A percentile compares a stretch with the other conserved stretches of the same genome.
Conservation (phyloP, 2,888 invertebrate genomes). For the Cremastobaeus sp. region DNA sequence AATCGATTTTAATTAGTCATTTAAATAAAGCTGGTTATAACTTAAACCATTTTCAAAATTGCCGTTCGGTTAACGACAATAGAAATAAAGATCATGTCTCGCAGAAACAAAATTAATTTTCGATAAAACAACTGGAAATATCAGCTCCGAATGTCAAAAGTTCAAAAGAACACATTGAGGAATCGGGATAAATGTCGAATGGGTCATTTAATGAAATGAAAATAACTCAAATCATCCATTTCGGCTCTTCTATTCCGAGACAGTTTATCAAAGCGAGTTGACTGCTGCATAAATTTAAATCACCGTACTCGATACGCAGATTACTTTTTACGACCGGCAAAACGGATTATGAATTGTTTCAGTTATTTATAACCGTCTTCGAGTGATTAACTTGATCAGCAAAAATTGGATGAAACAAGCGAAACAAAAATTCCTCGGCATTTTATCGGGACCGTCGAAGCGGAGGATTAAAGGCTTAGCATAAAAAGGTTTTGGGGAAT, state of each 20-base stretch:
- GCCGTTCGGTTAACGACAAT: too few relatives aligned
- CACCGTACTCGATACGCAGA: conserved; percentile 7
- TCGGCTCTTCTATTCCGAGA: neutral
- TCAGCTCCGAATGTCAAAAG: too few relatives aligned
- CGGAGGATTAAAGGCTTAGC: conserved; percentile 47
- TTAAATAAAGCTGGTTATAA: too few relatives aligned
- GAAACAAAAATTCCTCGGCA: neutral
- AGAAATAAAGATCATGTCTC: too few relatives aligned
- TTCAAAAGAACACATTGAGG: neutral
- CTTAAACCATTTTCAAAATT: too few relatives aligned
- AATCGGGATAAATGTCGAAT: neutral
- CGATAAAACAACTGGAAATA: too few relatives aligned
- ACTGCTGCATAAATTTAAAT: conserved; percentile 26
- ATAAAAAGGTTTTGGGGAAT: conserved; percentile 34
- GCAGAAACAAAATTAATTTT: too few relatives aligned
- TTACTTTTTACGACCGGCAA: conserved; percentile 11
- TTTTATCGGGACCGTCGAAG: neutral
- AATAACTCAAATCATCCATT: neutral
- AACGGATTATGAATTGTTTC: conserved; percentile 27
- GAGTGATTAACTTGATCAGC: conserved; percentile 35
- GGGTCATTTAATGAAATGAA: neutral
- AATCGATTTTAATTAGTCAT: too few relatives aligned
- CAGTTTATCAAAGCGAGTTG: conserved; percentile 3
- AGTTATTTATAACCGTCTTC: conserved; percentile 26
- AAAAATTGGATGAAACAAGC: conserved; percentile 12